Evolutionary conservation across 2,113 vertebrate species (phyloP), one percentile per base, ranked within the genome.

Genomic region (Hydrochoerus hydrochaeris): DNA sequence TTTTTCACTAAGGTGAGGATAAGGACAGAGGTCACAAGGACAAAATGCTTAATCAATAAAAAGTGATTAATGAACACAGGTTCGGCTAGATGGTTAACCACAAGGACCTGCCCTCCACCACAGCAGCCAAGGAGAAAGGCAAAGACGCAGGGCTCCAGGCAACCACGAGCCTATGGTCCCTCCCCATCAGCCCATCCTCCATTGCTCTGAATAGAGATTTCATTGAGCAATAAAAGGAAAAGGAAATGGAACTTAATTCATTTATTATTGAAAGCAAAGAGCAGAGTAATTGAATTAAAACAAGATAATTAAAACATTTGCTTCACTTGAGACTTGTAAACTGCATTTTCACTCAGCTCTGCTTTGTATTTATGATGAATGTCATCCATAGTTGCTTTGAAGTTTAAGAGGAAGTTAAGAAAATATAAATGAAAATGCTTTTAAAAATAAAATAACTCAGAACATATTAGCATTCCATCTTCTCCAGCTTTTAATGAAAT

Each of bases 181-280:
- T 11, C 19, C 41, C 57, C 44, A 87, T 63, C 63, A 52, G 32
- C 35, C 62, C 62, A 1, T 24, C 58, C 49, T n/a, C 71, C 13
- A 4, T 19, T 19, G 65, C 44, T 57, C 60, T 44, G n/a, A n/a
- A 49, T 20, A 46, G 67, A 73, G 20, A 58, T 35, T 67, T 67
- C 58, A 82, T 5, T 65, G 62, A 67, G 52, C 46, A 57, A 52
- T 26, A 88, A 85, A 92, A 84, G 7, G 54, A 63, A 92, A 88
- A 73, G 71, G 77, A 91, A 88, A 73, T 54, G 83, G 92, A 91
- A 93, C 22, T 60, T 82, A 85, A 73, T 88, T 87, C 62, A 93
- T 49, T 63, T 78, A 84, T 93, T 65, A 91, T 13, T 81, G 83
- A 46, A 91, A 91, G 67, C 38, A 67, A 92, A 84, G 38, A 91